Evolutionary conservation across 2,113 vertebrate species (phyloP), one percentile per base, ranked within the genome.

Genomic region (Globicephala melas): DNA sequence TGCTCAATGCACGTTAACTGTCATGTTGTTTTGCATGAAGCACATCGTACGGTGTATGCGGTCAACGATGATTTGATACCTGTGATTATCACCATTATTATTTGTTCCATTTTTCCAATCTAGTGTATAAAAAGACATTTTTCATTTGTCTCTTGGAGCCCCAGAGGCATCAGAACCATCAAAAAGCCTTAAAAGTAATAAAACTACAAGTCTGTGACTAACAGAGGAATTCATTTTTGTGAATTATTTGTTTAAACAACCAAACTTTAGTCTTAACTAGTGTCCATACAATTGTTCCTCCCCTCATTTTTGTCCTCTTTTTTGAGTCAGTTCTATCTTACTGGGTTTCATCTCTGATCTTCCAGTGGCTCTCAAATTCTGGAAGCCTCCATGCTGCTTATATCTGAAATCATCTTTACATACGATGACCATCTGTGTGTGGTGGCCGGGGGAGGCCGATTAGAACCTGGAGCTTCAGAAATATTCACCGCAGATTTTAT

Each of bases 111-210:
- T 84, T 38, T 94, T 89, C 15, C 41, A 67, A 67, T 23, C 63
- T 47, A 55, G 2, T 1, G 5, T 70, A 55, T 73, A 28, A 77
- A 88, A 94, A 77, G 60, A n/a, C 23, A 26, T 47, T 89, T 87
- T 93, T 68, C 4, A 1, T 85, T 80, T 83, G 23, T 92, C 17
- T 87, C 41, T 86, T 84, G 9, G 58, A 84, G 25, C 15, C 10
- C 41, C 55, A 70, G 55, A 50, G 44, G 3, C 10, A 60, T 77
- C 20, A 53, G 11, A 67, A 6, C 0, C 83, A 65, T 79, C 23
- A 95, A 70, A 95, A 95, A 84, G 0, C 7, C 60, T 96, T 83
- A 91, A 81, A 88, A 94, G 71, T 5, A 80, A 63, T 77, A 68
- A 62, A 82, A 96, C 26, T 62, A 81, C 38, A 94, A 44, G 17